Evolutionary conservation across 2,113 vertebrate genomes (phyloP), one percentile per base, ranked within the genome.

Genomic region (Telmatochromis bifrenatus): DNA sequence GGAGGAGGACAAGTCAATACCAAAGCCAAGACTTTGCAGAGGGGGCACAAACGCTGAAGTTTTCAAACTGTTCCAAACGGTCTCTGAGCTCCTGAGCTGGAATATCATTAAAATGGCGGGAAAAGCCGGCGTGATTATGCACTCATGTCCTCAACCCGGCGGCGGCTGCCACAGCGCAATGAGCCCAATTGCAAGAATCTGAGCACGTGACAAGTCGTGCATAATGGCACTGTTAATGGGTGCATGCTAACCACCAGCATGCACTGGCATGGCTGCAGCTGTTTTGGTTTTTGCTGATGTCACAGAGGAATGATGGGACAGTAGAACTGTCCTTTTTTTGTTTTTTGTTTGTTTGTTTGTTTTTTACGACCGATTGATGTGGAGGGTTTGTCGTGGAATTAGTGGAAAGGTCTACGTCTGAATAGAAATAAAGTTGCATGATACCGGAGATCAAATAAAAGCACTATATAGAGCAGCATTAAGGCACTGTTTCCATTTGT

Each of bases 151-250:
- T 19, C 28, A 60, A 17, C 1, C 26, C 56, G 0, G 56, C 56
- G 1, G 26, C 5, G 13, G 5, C 7, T 0, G 26, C 14, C 56
- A 17, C 26, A 60, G 5, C 5, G 2, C 26, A 60, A 60, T 31
- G 56, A 60, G 54, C 23, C 23, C 4, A 26, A 26, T 56, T 56
- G 6, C 54, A 56, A 56, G 54, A 56, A 56, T 56, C 0, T 56
- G 23, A 9, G 13, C 13, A 56, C 2, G 0, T 0, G 4, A 5
- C 55, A 13, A 14, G 14, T 60, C 2, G 2, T 1, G 5, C 28
- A 19, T 10, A 33, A 6, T 60, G 56, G 28, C 28, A 60, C 28
- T 33, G 56, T 60, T 65, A 37, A 65, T 42, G 37, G n/a, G 37
- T 70, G n/a, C n/a, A 42, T 70, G 62, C 35, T 70, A 14, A 42